Evolutionary conservation across 1,140 invertebrate species (phyloP).

Genomic region (Brachionus plicatilis): DNA sequence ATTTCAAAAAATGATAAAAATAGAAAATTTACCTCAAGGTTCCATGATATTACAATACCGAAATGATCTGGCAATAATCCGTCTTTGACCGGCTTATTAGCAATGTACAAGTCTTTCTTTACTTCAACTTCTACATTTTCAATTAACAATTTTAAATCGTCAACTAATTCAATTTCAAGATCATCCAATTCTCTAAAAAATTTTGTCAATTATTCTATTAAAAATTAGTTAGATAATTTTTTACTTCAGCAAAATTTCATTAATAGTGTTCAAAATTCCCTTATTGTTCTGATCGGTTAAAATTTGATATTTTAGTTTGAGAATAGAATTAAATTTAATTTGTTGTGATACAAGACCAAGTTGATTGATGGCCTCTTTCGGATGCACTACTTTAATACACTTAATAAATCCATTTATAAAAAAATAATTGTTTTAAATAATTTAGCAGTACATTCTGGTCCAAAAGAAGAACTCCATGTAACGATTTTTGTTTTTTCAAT

Average conservation of each 20-base stretch:
- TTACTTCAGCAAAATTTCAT: not conserved
- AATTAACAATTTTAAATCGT: not conserved
- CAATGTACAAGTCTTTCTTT: not conserved
- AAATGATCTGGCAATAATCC: not conserved
- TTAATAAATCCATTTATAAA: not conserved
- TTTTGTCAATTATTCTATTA: not conserved
- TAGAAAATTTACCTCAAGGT: not conserved
- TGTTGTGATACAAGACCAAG: conserved; percentile 17
- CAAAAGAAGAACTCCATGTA: conserved; percentile 28
- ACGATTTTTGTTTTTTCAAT: conserved; percentile 12
- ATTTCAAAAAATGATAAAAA: not conserved
- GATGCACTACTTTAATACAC: conserved; percentile 27
- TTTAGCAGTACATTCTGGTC: not conserved
- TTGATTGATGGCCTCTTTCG: conserved; percentile 32
- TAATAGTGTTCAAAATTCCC: not conserved
- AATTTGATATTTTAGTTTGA: conserved; percentile 7
- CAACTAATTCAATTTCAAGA: not conserved
- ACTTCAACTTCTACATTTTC: conserved; percentile 32
- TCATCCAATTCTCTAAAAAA: conserved; percentile 31
- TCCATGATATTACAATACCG: conserved; percentile 3
- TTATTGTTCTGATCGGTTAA: not conserved
- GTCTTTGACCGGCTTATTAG: not conserved
- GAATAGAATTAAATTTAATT: conserved; percentile 24
- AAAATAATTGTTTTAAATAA: not conserved
- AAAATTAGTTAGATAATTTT: not conserved